Conservation (phyloP, 2,888 invertebrate species). For the Euplexia lucipara region DNA sequence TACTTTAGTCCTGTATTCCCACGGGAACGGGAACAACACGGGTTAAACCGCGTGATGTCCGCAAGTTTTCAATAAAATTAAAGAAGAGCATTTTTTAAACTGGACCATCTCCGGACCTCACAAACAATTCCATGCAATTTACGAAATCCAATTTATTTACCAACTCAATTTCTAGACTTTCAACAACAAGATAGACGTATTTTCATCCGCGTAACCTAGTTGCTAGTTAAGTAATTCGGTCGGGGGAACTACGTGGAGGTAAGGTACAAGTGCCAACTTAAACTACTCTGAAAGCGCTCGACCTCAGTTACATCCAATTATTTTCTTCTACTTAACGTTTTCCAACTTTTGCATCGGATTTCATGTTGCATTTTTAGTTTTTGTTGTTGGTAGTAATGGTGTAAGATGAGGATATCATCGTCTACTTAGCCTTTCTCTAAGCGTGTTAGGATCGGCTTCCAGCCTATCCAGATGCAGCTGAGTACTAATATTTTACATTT, state of each 20-base stretch:
- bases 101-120: neutral
- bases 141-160: neutral
- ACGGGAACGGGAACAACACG: no score
- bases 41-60: no score
- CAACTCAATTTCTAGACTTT: neutral
- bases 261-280: conserved; percentile 39
- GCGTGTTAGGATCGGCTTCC: neutral
- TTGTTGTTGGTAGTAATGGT: no score
- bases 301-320: conserved; percentile 54
- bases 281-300: conserved; percentile 32
- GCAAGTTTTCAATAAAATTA: no score
- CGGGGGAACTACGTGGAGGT: conserved; percentile 20
- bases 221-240: conserved; percentile 37
- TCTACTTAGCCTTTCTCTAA: no score
- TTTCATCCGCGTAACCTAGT: conserved; percentile 28
- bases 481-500: no score
- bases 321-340: conserved; percentile 38
- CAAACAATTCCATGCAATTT: neutral
- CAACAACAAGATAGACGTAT: conserved; percentile 20
- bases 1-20: no score
- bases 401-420: no score
- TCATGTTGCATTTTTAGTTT: conserved; percentile 1
- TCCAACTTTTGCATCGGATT: conserved; percentile 3
- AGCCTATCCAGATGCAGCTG: no score
- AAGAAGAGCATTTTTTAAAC: no score